Conservation (phyloP, 2,888 invertebrate genomes). For the Eremobia ochroleuca region DNA sequence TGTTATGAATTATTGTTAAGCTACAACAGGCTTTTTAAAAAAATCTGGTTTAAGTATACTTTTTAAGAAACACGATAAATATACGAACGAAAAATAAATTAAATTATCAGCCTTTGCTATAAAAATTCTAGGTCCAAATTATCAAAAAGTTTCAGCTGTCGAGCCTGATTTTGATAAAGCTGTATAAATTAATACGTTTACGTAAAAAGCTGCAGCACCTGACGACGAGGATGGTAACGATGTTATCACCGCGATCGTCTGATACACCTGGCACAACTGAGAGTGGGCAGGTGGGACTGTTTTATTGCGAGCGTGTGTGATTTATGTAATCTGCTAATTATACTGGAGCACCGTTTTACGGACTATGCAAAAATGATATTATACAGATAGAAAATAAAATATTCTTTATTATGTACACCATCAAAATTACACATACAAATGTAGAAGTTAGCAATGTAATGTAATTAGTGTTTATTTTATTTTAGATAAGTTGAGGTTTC, state of each 20-base stretch:
- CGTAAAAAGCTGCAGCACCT: conserved; percentile 46
- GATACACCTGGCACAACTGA: conserved; percentile 51
- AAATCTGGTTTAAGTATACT: neutral
- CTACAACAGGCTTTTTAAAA: neutral
- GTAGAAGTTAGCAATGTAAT: neutral
- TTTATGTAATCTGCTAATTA: conserved; percentile 37
- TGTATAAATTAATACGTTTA: conserved; percentile 46
- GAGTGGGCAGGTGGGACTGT: conserved; percentile 44
- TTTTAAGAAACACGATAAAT: neutral
- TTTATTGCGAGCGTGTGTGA: conserved; percentile 26
- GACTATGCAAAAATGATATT: neutral
- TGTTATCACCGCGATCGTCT: conserved; percentile 36
- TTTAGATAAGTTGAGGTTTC: neutral
- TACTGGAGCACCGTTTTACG: neutral
- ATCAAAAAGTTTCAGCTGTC: conserved; percentile 39
- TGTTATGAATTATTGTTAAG: neutral
- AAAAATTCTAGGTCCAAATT: conserved; percentile 14
- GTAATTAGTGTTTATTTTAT: neutral
- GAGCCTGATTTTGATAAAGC: conserved; percentile 40
- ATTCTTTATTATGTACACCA: neutral
- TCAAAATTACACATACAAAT: neutral
- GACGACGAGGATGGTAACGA: conserved; percentile 40
- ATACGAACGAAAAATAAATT: neutral
- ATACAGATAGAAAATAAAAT: neutral
- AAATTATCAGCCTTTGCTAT: neutral